These are phyloP conservation scores for Aphidius colemani DNA, from an alignment of 2,888 invertebrate species.

Conservation along the genomic window DNA sequence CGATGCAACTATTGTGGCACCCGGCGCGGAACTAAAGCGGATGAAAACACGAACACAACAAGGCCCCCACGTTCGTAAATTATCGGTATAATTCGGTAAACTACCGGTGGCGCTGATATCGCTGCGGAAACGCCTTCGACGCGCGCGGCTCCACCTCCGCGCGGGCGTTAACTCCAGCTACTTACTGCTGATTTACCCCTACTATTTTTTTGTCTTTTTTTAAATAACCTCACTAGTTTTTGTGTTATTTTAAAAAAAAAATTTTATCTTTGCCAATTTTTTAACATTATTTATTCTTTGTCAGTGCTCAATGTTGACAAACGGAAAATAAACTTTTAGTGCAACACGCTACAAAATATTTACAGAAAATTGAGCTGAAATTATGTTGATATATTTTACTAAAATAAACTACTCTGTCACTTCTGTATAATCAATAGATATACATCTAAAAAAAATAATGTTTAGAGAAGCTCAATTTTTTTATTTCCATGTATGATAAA, in stretches of 20 bases:
- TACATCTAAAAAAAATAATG: too few species aligned
- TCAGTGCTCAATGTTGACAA: too few species aligned
- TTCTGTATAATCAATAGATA: too few species aligned
- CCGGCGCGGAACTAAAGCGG: conserved; percentile 60
- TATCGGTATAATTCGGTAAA: conserved; percentile 17
- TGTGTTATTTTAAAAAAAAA: background rate
- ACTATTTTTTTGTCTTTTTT: background rate
- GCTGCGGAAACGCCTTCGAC: conserved; percentile 43
- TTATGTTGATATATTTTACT: background rate
- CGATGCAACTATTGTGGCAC: conserved; percentile 59
- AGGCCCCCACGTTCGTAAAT: conserved; percentile 49
- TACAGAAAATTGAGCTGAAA: background rate
- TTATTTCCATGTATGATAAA: too few species aligned
- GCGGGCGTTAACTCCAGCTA: conserved; percentile 51
- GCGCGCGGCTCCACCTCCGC: conserved; percentile 46
- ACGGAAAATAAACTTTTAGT: too few species aligned
- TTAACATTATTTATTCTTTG: background rate
- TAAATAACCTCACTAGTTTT: conserved; percentile 17
- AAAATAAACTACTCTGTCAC: too few species aligned
- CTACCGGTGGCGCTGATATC: conserved; percentile 39
- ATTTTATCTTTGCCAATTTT: background rate
- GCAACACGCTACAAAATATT: background rate
- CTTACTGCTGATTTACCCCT: conserved; percentile 29
- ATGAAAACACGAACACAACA: conserved; percentile 51
- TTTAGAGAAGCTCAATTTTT: too few species aligned